A percentile compares a stretch with the other conserved stretches of the same genome.
These are phyloP conservation scores for Drymodes brunneopygia DNA, from an alignment of 2,113 vertebrate species.

Conservation along the genomic window DNA sequence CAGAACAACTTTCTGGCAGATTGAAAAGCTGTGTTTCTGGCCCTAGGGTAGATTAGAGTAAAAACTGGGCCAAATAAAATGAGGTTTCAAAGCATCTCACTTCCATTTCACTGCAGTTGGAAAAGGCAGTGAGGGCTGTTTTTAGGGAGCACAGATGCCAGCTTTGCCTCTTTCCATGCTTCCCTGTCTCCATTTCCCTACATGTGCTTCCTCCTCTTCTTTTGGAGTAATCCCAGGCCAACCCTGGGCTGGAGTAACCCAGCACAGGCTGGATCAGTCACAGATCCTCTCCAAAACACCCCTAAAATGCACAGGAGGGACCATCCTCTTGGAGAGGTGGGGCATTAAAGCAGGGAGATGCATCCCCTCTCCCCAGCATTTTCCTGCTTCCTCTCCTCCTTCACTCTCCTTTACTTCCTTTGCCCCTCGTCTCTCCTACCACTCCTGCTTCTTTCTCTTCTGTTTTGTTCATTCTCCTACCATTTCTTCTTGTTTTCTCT, in stretches of 20 bases:
- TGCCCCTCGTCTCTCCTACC: not conserved
- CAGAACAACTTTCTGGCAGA: constrained; percentile 60
- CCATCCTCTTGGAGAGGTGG: not conserved
- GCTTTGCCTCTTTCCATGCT: not conserved
- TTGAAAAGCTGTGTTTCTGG: constrained; percentile 57
- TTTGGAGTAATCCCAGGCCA: not conserved
- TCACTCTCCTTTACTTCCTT: not conserved
- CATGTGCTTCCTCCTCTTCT: not conserved
- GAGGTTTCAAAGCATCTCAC: constrained; percentile 12
- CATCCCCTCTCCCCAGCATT: not conserved
- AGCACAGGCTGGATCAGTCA: no score
- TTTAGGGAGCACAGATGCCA: not conserved
- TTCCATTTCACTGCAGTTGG: constrained; percentile 30
- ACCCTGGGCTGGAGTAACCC: not conserved
- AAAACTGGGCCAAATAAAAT: constrained; percentile 57
- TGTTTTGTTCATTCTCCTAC: not conserved
- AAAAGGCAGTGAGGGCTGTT: not conserved
- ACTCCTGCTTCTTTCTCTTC: not conserved
- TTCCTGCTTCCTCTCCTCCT: not conserved
- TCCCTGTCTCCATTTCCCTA: not conserved
- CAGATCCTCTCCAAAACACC: not conserved
- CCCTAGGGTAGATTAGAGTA: constrained; percentile 47
- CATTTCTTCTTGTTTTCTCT: not conserved
- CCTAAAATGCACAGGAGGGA: not conserved
- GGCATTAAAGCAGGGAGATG: not conserved